Percentiles rank a stretch among this genome's conserved stretches.
phyloP scores from a whole-genome alignment of 2,797 vertebrate genomes.

The Peromyscus aztecus region DNA sequence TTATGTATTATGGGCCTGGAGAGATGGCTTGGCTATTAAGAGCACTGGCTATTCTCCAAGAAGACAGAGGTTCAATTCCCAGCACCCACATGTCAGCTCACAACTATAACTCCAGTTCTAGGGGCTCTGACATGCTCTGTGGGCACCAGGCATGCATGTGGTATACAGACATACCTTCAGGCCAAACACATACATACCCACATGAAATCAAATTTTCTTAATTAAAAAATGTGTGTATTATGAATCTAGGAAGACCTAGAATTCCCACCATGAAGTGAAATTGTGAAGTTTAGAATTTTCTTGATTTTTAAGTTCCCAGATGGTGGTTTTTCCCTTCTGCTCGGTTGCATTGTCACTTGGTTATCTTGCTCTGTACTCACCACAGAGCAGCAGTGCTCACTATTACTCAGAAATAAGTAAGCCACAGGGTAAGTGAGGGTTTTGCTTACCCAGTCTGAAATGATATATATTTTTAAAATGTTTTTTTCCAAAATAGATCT shows the following conservation, averaged over 20 bases:
- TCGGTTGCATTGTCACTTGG: rapidly evolving
- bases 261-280: not conserved
- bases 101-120: not conserved
- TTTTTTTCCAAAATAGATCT: not conserved
- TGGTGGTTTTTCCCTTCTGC: not conserved
- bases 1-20: not conserved
- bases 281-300: not conserved
- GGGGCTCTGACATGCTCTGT: not conserved
- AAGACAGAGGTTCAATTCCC: not conserved
- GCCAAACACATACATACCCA: not conserved
- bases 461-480: not conserved
- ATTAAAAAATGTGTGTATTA: not conserved
- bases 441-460: not conserved
- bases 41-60: not conserved
- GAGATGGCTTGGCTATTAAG: not conserved
- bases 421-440: not conserved
- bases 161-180: not conserved
- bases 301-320: not conserved
- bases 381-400: not conserved
- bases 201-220: not conserved
- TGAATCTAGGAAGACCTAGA: not conserved
- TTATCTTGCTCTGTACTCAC: not conserved
- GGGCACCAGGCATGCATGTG: not conserved
- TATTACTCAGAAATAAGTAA: not conserved
- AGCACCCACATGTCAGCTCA: not conserved